Evolutionary conservation across 2,113 vertebrate species (phyloP).

Genomic region (Mesoclemmys tuberculata): DNA sequence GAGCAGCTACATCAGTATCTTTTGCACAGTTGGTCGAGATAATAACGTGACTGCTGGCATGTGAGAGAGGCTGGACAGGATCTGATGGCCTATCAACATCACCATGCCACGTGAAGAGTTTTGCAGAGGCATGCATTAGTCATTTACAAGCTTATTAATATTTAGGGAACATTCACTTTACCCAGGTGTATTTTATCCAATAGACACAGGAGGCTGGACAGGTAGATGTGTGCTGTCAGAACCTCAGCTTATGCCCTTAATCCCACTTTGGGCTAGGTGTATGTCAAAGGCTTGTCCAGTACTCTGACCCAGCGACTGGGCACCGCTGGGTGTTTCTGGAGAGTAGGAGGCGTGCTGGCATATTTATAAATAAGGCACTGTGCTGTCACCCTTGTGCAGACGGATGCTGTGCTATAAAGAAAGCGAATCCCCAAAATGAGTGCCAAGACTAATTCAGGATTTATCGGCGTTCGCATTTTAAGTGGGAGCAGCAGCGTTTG

Average conservation of each 20-base stretch:
- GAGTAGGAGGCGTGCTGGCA: background rate
- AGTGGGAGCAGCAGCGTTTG: background rate
- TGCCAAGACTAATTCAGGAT: slow-evolving; percentile 18
- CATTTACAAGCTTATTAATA: background rate
- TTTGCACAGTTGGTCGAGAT: background rate
- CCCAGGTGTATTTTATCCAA: background rate
- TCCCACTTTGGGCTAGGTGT: background rate
- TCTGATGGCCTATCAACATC: background rate
- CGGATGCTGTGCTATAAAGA: background rate
- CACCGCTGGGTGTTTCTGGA: background rate
- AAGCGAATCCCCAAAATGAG: fast-evolving
- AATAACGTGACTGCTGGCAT: background rate
- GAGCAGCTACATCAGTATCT: fast-evolving
- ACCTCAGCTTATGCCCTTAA: background rate
- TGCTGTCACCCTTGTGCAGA: background rate
- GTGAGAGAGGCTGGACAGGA: background rate
- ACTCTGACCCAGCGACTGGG: fast-evolving
- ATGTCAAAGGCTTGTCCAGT: background rate
- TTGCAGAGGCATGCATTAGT: background rate
- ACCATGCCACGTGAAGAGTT: background rate
- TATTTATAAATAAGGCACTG: background rate
- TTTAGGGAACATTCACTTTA: background rate
- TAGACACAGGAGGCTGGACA: background rate
- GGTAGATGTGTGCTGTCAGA: background rate
- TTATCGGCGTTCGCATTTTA: slow-evolving; percentile 24